Evolutionary conservation across 1,140 invertebrate species (phyloP), one percentile per base, ranked within the genome.

Genomic region (Scylla paramamosain): DNA sequence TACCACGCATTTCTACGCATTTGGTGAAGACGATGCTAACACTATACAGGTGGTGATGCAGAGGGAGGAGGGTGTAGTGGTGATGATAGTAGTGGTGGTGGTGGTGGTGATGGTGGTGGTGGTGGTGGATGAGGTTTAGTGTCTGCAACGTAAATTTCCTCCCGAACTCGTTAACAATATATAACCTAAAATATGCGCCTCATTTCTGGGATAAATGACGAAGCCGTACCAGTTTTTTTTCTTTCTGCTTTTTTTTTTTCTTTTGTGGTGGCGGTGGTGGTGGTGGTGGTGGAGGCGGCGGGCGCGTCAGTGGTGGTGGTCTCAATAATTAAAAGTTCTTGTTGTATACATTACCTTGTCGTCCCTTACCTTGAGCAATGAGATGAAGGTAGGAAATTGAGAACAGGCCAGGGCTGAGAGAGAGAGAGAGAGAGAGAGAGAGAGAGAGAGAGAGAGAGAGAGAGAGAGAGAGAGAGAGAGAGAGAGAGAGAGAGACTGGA

Each of bases 341-440:
- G 52, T 59, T 77, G 67, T 77, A 77, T 77, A n/a, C 67, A 77
- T 77, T 77, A 77, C 12, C 20, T n/a, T 77, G 67, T 77, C 67
- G 52, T 77, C 67, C n/a, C n/a, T 77, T 77, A 77, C 67, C n/a
- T n/a, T 77, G 86, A 88, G 31, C 14, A n/a, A 88, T 45, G 45
- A n/a, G 86, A 46, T 39, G 86, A 88, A 32, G 86, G 86, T n/a
- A n/a, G 28, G 25, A 91, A 59, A 91, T 90, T 32, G 88, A 59
- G 52, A 59, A 59, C 52, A 59, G 39, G 39, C 1, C 10, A n/a
- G n/a, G 52, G 16, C 10, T 59, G 48, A 59, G 90, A 48, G 90
- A 52, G 90, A 46, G 48, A 52, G 86, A 59, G 48, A 28, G 90
- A 91, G 52, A 59, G 90, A 31, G 32, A 59, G 52, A 91, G 48